phyloP scores from a whole-genome alignment of 2,797 vertebrate genomes.

The Percopsis omiscomaycus region DNA sequence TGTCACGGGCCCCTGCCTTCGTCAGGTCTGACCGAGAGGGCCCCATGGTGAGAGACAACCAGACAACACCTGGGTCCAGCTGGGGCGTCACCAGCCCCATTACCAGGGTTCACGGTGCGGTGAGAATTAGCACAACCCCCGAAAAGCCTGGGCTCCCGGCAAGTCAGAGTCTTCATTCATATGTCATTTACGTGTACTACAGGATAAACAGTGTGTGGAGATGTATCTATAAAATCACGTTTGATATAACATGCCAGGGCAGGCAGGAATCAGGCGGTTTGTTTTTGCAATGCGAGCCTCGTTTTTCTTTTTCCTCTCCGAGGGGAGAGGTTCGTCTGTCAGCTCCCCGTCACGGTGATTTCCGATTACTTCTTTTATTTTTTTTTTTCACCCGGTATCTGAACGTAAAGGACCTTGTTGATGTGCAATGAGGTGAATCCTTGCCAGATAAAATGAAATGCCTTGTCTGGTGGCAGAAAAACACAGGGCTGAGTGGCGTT shows the following conservation, averaged over 20 bases:
- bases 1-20: constrained; percentile 52
- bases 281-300: constrained; percentile 53
- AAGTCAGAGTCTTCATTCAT: too few species aligned
- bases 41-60: constrained; percentile 29
- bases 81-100: constrained; percentile 32
- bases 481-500: constrained; percentile 39
- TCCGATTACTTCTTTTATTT: constrained; percentile 31
- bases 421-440: constrained; percentile 70
- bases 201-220: too few species aligned
- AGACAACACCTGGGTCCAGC: constrained; percentile 56
- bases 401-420: constrained; percentile 63
- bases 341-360: constrained; percentile 47
- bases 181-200: too few species aligned
- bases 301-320: constrained; percentile 31
- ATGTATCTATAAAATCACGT: constrained; percentile 1
- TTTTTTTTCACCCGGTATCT: constrained; percentile 44
- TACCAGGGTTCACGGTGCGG: constrained; percentile 3
- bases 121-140: constrained; percentile 11
- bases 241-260: constrained; percentile 29
- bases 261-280: constrained; percentile 40
- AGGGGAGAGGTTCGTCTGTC: constrained; percentile 60
- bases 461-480: constrained; percentile 56
- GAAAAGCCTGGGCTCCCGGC: background rate
- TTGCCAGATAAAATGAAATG: constrained; percentile 67
- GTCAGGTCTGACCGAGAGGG: constrained; percentile 53